phyloP scores from a whole-genome alignment of 2,888 invertebrate genomes.

The Lydus trimaculatus region DNA sequence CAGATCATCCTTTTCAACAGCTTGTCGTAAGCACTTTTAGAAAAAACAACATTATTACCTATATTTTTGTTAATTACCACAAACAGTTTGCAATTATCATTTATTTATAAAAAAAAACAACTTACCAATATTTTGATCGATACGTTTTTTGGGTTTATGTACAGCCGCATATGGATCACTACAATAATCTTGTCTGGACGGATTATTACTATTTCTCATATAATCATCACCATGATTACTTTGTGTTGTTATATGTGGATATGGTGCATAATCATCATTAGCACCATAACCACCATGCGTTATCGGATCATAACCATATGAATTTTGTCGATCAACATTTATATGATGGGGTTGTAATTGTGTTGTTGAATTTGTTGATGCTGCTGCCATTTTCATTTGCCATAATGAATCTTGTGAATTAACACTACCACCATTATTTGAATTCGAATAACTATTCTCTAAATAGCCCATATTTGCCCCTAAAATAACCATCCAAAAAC shows the following conservation, averaged over 20 bases:
- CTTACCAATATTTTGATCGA: slow-evolving; percentile 88
- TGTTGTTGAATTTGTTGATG: slow-evolving; percentile 72
- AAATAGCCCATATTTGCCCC: slow-evolving; percentile 90
- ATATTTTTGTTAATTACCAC: neutral
- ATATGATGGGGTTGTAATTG: slow-evolving; percentile 65
- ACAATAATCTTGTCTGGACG: slow-evolving; percentile 87
- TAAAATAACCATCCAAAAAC: slow-evolving; percentile 50
- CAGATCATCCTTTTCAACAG: neutral
- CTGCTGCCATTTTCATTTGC: slow-evolving; percentile 92
- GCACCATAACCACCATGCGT: slow-evolving; percentile 84
- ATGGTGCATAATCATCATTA: slow-evolving; percentile 84
- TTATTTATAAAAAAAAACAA: slow-evolving; percentile 34
- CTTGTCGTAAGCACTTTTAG: slow-evolving; percentile 5
- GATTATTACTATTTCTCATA: slow-evolving; percentile 79
- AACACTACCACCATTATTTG: slow-evolving; percentile 94
- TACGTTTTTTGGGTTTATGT: slow-evolving; percentile 87
- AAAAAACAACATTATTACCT: neutral
- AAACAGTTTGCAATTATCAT: neutral
- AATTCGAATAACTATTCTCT: slow-evolving; percentile 92
- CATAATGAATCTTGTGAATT: slow-evolving; percentile 94
- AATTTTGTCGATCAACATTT: slow-evolving; percentile 69
- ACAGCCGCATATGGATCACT: slow-evolving; percentile 89
- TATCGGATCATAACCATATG: slow-evolving; percentile 79
- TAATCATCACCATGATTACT: slow-evolving; percentile 74
- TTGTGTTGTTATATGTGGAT: slow-evolving; percentile 78